Percentiles rank a stretch among this genome's conserved stretches.
Evolutionary conservation across 2,797 vertebrate species (phyloP).

Genomic region (Hephaestus fuliginosus): DNA sequence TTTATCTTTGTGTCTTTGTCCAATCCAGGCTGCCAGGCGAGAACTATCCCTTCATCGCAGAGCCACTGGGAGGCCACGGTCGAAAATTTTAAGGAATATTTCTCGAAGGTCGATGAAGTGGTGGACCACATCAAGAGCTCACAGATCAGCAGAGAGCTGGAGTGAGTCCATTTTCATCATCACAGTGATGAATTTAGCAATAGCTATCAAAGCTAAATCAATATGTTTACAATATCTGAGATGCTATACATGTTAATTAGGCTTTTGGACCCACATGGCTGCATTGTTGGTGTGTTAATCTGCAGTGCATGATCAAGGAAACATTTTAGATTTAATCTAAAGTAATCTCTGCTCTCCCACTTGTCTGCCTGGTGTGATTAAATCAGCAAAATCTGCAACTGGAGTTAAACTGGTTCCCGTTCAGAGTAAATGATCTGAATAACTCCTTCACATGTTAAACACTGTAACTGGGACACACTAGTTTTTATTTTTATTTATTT

Average conservation of each 20-base stretch:
- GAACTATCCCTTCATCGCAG: constrained; percentile 37
- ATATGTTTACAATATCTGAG: background rate
- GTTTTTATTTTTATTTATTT: too few relatives aligned
- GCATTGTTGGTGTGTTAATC: background rate
- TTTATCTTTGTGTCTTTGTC: background rate
- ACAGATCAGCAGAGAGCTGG: constrained; percentile 85
- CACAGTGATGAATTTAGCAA: background rate
- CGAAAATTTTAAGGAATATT: constrained; percentile 79
- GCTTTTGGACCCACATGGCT: background rate
- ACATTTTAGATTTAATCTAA: background rate
- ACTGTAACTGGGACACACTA: background rate
- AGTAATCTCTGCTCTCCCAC: background rate
- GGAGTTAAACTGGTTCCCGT: background rate
- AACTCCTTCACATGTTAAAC: background rate
- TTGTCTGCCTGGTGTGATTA: background rate
- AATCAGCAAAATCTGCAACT: too few relatives aligned
- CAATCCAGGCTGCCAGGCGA: constrained; percentile 76
- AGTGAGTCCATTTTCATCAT: constrained; percentile 82
- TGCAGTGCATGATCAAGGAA: background rate
- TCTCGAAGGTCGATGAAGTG: constrained; percentile 71
- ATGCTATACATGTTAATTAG: background rate
- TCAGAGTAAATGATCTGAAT: background rate
- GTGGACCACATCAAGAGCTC: constrained; percentile 72
- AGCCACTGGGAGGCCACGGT: constrained; percentile 80
- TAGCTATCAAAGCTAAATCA: background rate